A percentile compares a stretch with the other conserved stretches of the same genome.
Evolutionary conservation across 2,888 invertebrate genomes (phyloP).

Genomic region (Eilema griseolum): DNA sequence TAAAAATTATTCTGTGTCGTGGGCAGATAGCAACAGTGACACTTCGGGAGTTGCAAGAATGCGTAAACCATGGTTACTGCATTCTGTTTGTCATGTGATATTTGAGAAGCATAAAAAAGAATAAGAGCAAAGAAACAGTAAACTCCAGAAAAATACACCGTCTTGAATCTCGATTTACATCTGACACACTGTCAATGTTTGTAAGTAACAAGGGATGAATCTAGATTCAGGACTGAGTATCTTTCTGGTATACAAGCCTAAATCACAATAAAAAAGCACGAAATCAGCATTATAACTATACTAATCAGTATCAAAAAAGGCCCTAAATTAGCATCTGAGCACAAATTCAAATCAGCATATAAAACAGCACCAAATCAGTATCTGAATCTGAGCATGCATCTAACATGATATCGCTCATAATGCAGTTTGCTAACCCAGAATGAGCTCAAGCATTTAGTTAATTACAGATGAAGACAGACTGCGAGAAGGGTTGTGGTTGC

Average conservation of each 20-base stretch:
- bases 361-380: background rate
- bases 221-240: too few relatives aligned
- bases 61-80: background rate
- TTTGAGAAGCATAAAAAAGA: background rate
- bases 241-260: too few relatives aligned
- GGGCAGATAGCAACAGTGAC: background rate
- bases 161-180: too few relatives aligned
- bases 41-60: background rate
- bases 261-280: too few relatives aligned
- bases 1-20: background rate
- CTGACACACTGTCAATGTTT: too few relatives aligned
- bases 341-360: background rate
- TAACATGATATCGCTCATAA: background rate
- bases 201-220: too few relatives aligned
- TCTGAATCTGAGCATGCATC: background rate
- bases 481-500: slow-evolving; percentile 32
- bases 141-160: too few relatives aligned
- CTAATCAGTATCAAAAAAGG: background rate
- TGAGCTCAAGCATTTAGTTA: slow-evolving; percentile 45
- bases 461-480: slow-evolving; percentile 39
- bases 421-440: background rate
- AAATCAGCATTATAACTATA: background rate
- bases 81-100: background rate
- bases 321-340: background rate
- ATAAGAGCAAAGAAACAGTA: too few relatives aligned